Base-by-base conservation (phyloP, 2,797 vertebrate species). In the Adrianichthys oophorus region DNA sequence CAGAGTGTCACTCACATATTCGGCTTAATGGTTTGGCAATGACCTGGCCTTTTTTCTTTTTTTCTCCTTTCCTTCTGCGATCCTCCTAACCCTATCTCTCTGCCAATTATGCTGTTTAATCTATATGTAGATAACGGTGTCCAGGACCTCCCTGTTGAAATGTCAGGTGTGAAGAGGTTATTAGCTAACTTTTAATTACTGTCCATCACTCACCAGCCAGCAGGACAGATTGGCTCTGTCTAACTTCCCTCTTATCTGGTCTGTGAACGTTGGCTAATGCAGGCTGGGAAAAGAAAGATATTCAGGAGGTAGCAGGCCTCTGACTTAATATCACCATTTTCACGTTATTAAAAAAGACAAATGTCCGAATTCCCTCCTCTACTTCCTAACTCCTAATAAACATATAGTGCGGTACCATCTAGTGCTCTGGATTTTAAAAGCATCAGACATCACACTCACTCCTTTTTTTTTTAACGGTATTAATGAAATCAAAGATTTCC, bases 171-270 rank as follows among this genome's bases (percentile, higher is more conserved):
- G 92, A 94, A 93, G 91, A 95, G 94, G 94, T 95, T 95, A 95
- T 95, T 96, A 95, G 93, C 93, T 94, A 92, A 93, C 92, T 95
- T 95, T 96, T 96, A 97, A 96, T 96, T 96, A 96, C 93, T 94
- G 94, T 95, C 94, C 90, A 94, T 98, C 95, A 95, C 92, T 94
- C 89, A 90, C 56, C 80, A 86, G 85, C 84, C 73, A 87, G 80
- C 85, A 85, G 79, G 82, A 92, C 89, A 90, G 92, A 92, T 81
- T 68, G 89, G 89, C 86, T 86, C 82, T 82, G 79, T 68, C 63
- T 52, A 68, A 86, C 65, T 87, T 79, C 26, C 56, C 67, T 82
- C 78, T 83, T 81, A 64, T 83, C 87, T 87, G 77, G 74, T 80
- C 70, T 60, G 68, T 57, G 67, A 69, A 76, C 73, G 79, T 71